phyloP scores from a whole-genome alignment of 2,888 invertebrate genomes.

The Caenorhabditis parvicauda region DNA sequence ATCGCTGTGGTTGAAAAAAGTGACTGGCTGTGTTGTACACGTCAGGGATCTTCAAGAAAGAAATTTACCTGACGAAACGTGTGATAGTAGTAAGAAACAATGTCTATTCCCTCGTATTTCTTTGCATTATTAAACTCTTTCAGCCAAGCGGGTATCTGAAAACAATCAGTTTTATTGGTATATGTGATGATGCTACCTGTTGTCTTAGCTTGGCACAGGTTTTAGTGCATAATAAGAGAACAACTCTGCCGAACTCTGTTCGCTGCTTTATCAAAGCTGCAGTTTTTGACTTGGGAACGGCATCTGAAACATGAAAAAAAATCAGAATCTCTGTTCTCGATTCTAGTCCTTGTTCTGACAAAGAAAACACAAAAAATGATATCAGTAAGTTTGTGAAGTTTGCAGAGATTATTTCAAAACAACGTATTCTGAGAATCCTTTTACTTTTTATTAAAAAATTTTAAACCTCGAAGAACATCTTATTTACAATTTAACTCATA shows the following conservation, averaged over 20 bases:
- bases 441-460: no score
- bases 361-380: no score
- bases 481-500: no score
- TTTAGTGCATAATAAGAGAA: slow-evolving; percentile 26
- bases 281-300: slow-evolving; percentile 15
- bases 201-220: slow-evolving; percentile 20
- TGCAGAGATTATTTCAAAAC: no score
- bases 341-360: no score
- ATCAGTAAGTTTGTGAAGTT: no score
- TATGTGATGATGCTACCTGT: slow-evolving; percentile 5
- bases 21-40: slow-evolving; percentile 5
- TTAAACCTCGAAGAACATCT: no score
- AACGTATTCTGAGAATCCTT: no score
- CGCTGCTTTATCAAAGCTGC: slow-evolving; percentile 25
- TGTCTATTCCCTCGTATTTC: slow-evolving; percentile 17
- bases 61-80: slow-evolving; percentile 11
- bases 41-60: not conserved
- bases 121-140: slow-evolving; percentile 27
- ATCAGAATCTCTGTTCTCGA: no score
- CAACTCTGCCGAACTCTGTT: slow-evolving; percentile 27
- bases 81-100: slow-evolving; percentile 32
- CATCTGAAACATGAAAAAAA: not conserved
- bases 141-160: slow-evolving; percentile 20
- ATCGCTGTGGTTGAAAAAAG: slow-evolving; percentile 18
- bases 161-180: not conserved